Conservation (phyloP, 1,140 invertebrate species). For the Riptortus pedestris region DNA sequence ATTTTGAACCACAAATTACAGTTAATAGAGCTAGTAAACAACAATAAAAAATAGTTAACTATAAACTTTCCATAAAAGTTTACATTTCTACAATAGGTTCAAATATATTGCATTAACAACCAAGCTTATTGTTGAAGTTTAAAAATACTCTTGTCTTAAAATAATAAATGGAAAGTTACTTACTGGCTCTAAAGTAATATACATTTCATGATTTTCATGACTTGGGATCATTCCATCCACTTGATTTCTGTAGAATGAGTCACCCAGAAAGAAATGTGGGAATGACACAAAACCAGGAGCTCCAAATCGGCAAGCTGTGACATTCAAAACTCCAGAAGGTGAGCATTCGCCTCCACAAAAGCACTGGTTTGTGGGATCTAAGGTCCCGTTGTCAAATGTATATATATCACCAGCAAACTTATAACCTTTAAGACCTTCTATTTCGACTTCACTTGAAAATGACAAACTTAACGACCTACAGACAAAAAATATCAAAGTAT, state of each 20-base stretch:
- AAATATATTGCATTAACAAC: too few relatives aligned
- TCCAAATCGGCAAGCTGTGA: conserved; percentile 43
- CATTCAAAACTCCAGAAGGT: conserved; percentile 38
- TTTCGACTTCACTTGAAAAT: conserved; percentile 41
- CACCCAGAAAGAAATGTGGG: conserved; percentile 59
- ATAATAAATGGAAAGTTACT: neutral
- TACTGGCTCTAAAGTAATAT: conserved; percentile 53
- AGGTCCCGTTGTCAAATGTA: conserved; percentile 40
- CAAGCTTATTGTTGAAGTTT: too few relatives aligned
- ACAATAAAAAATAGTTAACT: too few relatives aligned
- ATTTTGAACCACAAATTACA: too few relatives aligned
- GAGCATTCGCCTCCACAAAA: conserved; percentile 57
- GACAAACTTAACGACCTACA: conserved; percentile 38
- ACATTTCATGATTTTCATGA: conserved; percentile 45
- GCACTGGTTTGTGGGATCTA: conserved; percentile 51
- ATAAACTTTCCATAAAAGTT: too few relatives aligned
- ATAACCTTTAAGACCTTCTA: conserved; percentile 37
- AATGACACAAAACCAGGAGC: conserved; percentile 55
- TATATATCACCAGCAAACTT: conserved; percentile 36
- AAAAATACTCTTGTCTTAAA: too few relatives aligned
- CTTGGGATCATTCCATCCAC: conserved; percentile 50
- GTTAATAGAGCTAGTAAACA: too few relatives aligned
- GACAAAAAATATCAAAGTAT: too few relatives aligned
- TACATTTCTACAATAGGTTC: too few relatives aligned
- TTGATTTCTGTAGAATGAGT: conserved; percentile 42